Conservation (phyloP, 2,113 vertebrate species). For the Nematolebias whitei region DNA sequence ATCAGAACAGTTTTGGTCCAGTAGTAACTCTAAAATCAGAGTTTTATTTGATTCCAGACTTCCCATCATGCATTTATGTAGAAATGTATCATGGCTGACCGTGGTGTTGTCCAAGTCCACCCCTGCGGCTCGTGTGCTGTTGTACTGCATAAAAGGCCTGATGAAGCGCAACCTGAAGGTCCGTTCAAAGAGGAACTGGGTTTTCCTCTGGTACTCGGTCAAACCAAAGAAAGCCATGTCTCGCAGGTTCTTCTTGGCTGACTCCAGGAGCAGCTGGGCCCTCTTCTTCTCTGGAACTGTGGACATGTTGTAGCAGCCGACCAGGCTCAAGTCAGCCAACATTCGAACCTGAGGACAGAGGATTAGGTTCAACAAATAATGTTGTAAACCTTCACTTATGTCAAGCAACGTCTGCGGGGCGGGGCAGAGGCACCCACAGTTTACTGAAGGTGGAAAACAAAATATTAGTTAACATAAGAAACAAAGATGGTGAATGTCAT, state of each 20-base stretch:
- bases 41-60: no score
- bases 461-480: no score
- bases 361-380: not conserved
- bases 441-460: no score
- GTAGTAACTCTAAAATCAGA: no score
- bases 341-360: constrained; percentile 86
- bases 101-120: constrained; percentile 93
- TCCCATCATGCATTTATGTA: no score
- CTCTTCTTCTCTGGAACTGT: constrained; percentile 94
- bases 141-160: constrained; percentile 98
- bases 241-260: constrained; percentile 96
- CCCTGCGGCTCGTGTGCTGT: constrained; percentile 94
- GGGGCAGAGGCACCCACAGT: not conserved
- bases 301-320: constrained; percentile 99
- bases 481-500: no score
- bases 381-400: not conserved
- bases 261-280: constrained; percentile 94
- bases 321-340: constrained; percentile 95
- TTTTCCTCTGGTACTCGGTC: constrained; percentile 98
- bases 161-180: constrained; percentile 98
- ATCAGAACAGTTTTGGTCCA: no score
- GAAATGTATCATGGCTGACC: constrained; percentile 44
- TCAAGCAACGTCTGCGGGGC: no score
- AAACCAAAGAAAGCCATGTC: constrained; percentile 99
- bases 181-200: constrained; percentile 97